phyloP scores from a whole-genome alignment of 1,140 invertebrate species.

The Atta colombica region DNA sequence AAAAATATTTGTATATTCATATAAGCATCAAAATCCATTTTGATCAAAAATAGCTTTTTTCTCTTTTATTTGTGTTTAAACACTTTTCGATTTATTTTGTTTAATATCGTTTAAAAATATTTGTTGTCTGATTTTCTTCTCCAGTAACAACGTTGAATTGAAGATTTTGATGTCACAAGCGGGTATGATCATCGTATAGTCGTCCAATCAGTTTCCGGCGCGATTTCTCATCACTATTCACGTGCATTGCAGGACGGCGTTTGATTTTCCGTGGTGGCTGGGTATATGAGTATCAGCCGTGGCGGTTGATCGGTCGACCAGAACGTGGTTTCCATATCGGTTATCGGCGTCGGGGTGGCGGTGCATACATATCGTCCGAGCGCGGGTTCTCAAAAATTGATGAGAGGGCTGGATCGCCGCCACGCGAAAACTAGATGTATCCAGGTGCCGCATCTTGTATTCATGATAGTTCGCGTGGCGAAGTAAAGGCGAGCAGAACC shows the following conservation, averaged over 20 bases:
- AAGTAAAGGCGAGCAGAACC: slow-evolving; percentile 20
- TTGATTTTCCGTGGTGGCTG: slow-evolving; percentile 71
- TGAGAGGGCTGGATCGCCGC: slow-evolving; percentile 80
- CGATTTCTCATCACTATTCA: slow-evolving; percentile 77
- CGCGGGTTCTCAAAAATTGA: slow-evolving; percentile 85
- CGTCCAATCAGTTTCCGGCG: slow-evolving; percentile 23
- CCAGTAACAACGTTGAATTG: slow-evolving; percentile 16
- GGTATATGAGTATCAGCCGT: slow-evolving; percentile 34
- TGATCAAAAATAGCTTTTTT: too few species aligned
- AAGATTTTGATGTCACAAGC: slow-evolving; percentile 18
- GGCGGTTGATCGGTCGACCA: slow-evolving; percentile 36
- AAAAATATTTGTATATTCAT: too few species aligned
- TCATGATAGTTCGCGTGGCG: slow-evolving; percentile 81
- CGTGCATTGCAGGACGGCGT: slow-evolving; percentile 52
- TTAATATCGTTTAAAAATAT: too few species aligned
- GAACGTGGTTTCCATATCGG: slow-evolving; percentile 85
- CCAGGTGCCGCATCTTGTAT: slow-evolving; percentile 85
- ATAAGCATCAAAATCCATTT: too few species aligned
- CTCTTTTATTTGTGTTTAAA: too few species aligned
- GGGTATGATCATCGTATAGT: background rate
- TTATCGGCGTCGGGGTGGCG: slow-evolving; percentile 70
- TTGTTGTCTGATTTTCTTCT: background rate
- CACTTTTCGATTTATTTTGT: too few species aligned
- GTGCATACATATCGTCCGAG: slow-evolving; percentile 78
- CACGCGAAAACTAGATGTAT: slow-evolving; percentile 84